Base-by-base conservation (phyloP, 2,797 vertebrate genomes). In the Hephaestus fuliginosus region DNA sequence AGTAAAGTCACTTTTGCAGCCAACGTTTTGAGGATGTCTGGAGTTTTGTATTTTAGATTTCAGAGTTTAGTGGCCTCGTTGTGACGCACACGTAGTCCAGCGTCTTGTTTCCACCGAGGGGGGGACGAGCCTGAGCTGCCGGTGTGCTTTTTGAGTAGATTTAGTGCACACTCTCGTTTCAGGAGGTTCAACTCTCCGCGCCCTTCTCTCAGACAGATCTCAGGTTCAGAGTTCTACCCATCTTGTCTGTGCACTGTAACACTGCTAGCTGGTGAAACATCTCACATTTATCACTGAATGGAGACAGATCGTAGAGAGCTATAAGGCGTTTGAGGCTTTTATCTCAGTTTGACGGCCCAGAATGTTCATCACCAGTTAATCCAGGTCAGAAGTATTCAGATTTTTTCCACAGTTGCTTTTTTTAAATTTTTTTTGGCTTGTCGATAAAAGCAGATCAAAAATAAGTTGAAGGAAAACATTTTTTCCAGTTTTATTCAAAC, bases 1-100 rank as follows among this genome's bases (percentile, higher is more conserved):
- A 94, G 94, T 94, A 90, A 95, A 93, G 82, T 91, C 78, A 62
- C 78, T 91, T 93, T 94, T 93, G 92, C 94, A 93, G 95, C 88
- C 87, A 91, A 90, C 60, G 41, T 85, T 86, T 85, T 46, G 78
- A 92, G 77, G 83, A 91, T 85, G 90, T 91, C 77, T 91, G 81
- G 80, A 88, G 78, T 93, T 92, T 90, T 88, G 73, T 89, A 89
- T 92, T 90, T 86, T 78, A 83, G 43, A 63, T 80, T 76, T 33
- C 33, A 81, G 69, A 81, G 77, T 67, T 83, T 60, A 58, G 76
- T 63, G 48, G 74, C 75, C 75, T 76, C 51, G 0, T 74, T 74
- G 36, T 33, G 53, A 70, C 51, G 70, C 71, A 48, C 77, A 77
- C 14, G 2, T 9, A 30, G 78, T 68, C 85, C 76, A 22, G 49